Conservation (phyloP, 2,888 invertebrate species). For the Leptopilina drosophilae region DNA sequence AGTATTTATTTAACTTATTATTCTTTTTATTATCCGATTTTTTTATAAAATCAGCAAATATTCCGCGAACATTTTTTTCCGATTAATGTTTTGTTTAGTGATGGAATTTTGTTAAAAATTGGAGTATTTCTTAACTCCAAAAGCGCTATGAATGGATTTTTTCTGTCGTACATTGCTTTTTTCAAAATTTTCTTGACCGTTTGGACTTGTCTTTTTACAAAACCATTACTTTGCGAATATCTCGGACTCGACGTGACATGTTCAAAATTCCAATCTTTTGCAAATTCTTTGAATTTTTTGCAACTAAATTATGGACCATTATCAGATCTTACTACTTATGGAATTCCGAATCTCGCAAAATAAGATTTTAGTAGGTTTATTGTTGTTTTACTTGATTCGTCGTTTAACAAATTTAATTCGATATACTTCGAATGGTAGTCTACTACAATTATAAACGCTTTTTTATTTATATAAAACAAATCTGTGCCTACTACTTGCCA, state of each 20-base stretch:
- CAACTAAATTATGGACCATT: slow-evolving; percentile 52
- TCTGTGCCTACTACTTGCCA: slow-evolving; percentile 45
- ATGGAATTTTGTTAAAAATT: too few species aligned
- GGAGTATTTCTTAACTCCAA: slow-evolving; percentile 54
- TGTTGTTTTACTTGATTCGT: slow-evolving; percentile 32
- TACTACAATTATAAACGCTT: slow-evolving; percentile 42
- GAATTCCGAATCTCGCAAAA: slow-evolving; percentile 50
- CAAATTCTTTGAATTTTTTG: slow-evolving; percentile 47
- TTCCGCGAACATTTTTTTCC: slow-evolving; percentile 43
- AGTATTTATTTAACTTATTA: neutral
- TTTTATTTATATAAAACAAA: slow-evolving; percentile 44
- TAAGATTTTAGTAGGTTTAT: slow-evolving; percentile 46
- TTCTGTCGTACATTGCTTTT: slow-evolving; percentile 49
- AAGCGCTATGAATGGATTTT: slow-evolving; percentile 52
- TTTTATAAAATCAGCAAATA: slow-evolving; percentile 44
- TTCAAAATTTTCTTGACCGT: too few species aligned
- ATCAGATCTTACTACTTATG: slow-evolving; percentile 47
- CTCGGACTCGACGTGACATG: slow-evolving; percentile 48
- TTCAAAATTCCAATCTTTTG: slow-evolving; percentile 49
- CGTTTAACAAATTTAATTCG: slow-evolving; percentile 37
- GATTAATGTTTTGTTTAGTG: slow-evolving; percentile 41
- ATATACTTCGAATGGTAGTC: slow-evolving; percentile 49
- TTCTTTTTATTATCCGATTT: neutral
- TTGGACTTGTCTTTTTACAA: too few species aligned
- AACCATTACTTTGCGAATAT: slow-evolving; percentile 53